phyloP scores from a whole-genome alignment of 2,113 vertebrate genomes.

The Bos indicus region DNA sequence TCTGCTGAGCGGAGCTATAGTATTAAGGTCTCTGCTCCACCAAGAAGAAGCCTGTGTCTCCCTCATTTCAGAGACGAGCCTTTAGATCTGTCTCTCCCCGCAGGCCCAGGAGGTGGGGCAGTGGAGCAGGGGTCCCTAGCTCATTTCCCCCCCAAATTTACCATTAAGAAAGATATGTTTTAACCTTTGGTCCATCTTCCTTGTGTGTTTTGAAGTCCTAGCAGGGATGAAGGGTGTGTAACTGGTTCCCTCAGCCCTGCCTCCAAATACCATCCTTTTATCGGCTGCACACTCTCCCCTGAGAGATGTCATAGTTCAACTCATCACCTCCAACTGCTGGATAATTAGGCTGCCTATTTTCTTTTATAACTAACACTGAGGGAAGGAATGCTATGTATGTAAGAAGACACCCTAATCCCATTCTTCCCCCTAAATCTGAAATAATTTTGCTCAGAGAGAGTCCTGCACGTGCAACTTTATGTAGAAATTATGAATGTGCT shows the following conservation, averaged over 20 bases:
- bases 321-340: background rate
- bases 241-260: background rate
- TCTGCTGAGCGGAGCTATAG: background rate
- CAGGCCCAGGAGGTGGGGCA: background rate
- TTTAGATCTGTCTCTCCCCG: background rate
- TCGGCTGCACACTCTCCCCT: rapidly evolving
- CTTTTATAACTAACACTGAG: background rate
- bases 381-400: background rate
- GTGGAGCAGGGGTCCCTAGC: background rate
- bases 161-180: background rate
- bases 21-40: background rate
- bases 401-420: background rate
- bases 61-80: background rate
- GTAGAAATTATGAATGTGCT: background rate
- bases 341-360: background rate
- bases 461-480: rapidly evolving
- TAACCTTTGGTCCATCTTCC: background rate
- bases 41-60: rapidly evolving
- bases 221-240: background rate
- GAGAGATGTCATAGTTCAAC: background rate
- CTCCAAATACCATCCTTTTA: background rate
- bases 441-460: background rate
- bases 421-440: background rate
- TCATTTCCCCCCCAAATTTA: background rate
- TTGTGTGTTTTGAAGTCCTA: background rate